These are phyloP conservation scores for Hydrocynus forskahlii DNA, from an alignment of 2,797 vertebrate genomes.

Conservation along the genomic window DNA sequence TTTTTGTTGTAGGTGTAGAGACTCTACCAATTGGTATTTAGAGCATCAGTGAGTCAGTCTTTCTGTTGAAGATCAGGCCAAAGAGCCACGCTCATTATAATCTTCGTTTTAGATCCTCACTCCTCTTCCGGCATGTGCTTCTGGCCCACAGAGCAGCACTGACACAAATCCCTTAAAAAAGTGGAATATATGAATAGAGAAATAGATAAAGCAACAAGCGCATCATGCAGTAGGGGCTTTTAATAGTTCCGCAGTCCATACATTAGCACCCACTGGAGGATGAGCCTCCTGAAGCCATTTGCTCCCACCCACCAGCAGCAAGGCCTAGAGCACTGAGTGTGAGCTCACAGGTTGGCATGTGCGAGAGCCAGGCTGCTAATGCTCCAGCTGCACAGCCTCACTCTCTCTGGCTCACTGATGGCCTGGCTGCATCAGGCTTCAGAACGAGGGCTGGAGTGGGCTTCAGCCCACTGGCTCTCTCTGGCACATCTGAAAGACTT, in stretches of 20 bases:
- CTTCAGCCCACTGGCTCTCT: conserved; percentile 3
- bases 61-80: conserved; percentile 53
- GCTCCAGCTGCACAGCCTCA: conserved; percentile 39
- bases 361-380: conserved; percentile 49
- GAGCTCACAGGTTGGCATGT: conserved; percentile 52
- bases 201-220: conserved; percentile 55
- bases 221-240: conserved; percentile 55
- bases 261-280: conserved; percentile 60
- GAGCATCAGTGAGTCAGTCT: conserved; percentile 42
- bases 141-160: conserved; percentile 47
- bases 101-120: conserved; percentile 42
- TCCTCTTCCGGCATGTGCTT: conserved; percentile 45
- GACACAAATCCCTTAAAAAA: conserved; percentile 56
- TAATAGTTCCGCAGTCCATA: conserved; percentile 59
- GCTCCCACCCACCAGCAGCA: conserved; percentile 53
- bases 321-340: conserved; percentile 48
- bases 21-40: conserved; percentile 39
- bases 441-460: conserved; percentile 7
- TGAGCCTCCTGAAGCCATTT: conserved; percentile 57
- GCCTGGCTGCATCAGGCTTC: conserved; percentile 15
- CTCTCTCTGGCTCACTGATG: conserved; percentile 42
- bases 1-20: conserved; percentile 24
- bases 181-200: conserved; percentile 59
- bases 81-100: conserved; percentile 47
- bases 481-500: conserved; percentile 33